These are phyloP conservation scores for Limanda limanda DNA, from an alignment of 2,113 vertebrate genomes.

Conservation along the genomic window DNA sequence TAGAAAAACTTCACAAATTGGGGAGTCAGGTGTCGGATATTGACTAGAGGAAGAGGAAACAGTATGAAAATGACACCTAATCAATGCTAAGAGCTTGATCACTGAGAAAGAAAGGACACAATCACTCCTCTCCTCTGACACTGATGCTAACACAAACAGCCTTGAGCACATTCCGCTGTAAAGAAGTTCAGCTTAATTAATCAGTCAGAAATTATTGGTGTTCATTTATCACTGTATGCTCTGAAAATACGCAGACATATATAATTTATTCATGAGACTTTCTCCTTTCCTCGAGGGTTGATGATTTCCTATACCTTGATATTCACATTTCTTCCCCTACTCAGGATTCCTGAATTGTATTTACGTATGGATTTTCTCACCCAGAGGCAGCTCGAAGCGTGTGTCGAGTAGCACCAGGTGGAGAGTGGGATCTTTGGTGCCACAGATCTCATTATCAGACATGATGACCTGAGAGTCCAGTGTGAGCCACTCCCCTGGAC, in stretches of 20 bases:
- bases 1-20: constrained; percentile 50
- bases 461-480: constrained; percentile 98
- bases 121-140: constrained; percentile 11
- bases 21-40: constrained; percentile 63
- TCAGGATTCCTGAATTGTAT: constrained; percentile 4
- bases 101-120: constrained; percentile 36
- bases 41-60: constrained; percentile 57
- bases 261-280: constrained; percentile 30
- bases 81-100: constrained; percentile 65
- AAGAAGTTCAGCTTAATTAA: constrained; percentile 57
- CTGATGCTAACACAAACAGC: constrained; percentile 18
- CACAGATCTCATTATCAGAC: constrained; percentile 96
- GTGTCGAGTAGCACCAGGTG: constrained; percentile 96
- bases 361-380: constrained; percentile 76
- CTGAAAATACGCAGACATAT: constrained; percentile 36
- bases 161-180: constrained; percentile 17
- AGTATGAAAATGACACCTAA: constrained; percentile 66
- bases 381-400: constrained; percentile 94
- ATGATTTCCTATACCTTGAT: constrained; percentile 32
- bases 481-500: constrained; percentile 96
- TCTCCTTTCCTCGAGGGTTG: background rate
- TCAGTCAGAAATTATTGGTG: constrained; percentile 43
- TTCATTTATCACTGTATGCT: constrained; percentile 50
- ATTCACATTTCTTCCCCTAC: constrained; percentile 16
- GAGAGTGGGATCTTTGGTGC: constrained; percentile 98